phyloP scores from a whole-genome alignment of 1,140 invertebrate species.

The Portunus trituberculatus region DNA sequence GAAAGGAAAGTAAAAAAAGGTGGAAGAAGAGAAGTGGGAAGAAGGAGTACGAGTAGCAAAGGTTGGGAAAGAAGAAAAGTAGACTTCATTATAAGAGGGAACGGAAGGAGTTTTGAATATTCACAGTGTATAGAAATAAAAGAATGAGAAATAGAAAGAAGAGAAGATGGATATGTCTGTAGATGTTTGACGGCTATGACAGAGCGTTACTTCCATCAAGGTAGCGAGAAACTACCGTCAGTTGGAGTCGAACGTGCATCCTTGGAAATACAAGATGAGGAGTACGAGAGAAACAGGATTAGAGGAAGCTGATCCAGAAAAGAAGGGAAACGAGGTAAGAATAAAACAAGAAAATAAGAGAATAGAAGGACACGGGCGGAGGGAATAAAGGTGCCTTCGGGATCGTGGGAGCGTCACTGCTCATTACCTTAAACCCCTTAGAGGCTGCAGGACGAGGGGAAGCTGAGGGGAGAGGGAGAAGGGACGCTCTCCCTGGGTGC shows the following conservation, averaged over 20 bases:
- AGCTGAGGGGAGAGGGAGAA: not conserved
- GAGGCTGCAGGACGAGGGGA: not conserved
- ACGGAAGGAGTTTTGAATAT: not conserved
- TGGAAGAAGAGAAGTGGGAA: not conserved
- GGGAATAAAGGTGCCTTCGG: not conserved
- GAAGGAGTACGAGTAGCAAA: not conserved
- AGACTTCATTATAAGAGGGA: not conserved
- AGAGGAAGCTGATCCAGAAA: not conserved
- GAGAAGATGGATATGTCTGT: too few relatives aligned
- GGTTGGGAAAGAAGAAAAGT: not conserved
- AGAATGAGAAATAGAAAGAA: not conserved
- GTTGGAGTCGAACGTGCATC: too few relatives aligned
- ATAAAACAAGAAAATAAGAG: not conserved
- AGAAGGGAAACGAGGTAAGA: not conserved
- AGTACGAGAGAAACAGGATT: not conserved
- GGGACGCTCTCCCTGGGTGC: not conserved
- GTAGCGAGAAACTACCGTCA: too few relatives aligned
- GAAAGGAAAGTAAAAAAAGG: not conserved
- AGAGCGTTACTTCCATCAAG: too few relatives aligned
- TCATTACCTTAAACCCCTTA: not conserved
- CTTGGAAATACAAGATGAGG: not conserved
- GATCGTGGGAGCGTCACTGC: not conserved
- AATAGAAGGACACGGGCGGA: not conserved
- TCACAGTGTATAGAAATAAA: not conserved
- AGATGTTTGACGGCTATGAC: too few relatives aligned